phyloP scores from a whole-genome alignment of 1,140 invertebrate species.

The Atta cephalotes region DNA sequence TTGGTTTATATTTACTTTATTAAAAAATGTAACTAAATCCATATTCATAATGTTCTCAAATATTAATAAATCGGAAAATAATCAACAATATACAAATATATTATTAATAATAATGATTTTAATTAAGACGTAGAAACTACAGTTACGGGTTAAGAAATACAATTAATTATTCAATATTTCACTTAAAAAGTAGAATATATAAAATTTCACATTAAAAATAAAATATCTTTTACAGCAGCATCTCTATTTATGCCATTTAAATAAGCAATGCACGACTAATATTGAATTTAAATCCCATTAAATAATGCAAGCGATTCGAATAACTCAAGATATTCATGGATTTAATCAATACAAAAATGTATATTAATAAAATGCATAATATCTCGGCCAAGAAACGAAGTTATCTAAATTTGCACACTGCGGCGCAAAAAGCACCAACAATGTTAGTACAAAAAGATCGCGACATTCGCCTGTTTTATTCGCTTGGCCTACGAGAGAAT shows the following conservation, averaged over 20 bases:
- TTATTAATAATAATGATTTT: no score
- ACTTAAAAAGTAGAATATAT: background rate
- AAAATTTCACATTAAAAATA: background rate
- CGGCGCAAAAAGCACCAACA: background rate
- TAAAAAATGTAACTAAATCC: no score
- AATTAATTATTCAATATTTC: no score
- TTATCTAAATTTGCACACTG: constrained; percentile 33
- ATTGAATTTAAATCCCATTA: background rate
- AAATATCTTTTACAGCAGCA: background rate
- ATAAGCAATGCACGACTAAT: background rate
- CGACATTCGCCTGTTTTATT: background rate
- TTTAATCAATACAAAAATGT: constrained; percentile 13
- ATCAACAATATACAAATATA: no score
- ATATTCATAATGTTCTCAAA: no score
- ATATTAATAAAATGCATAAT: constrained; percentile 30
- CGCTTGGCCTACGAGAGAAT: background rate
- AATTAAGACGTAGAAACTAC: no score
- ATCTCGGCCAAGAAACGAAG: constrained; percentile 1
- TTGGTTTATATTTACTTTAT: no score
- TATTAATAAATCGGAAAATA: no score
- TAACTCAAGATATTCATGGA: background rate
- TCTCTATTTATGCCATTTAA: background rate
- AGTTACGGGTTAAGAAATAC: no score
- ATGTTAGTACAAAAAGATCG: constrained; percentile 19
- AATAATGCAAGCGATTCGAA: background rate